Evolutionary conservation across 37 sponge, comb jelly and placozoan species (phyloP).

Genomic region (Eunapius fragilis): DNA sequence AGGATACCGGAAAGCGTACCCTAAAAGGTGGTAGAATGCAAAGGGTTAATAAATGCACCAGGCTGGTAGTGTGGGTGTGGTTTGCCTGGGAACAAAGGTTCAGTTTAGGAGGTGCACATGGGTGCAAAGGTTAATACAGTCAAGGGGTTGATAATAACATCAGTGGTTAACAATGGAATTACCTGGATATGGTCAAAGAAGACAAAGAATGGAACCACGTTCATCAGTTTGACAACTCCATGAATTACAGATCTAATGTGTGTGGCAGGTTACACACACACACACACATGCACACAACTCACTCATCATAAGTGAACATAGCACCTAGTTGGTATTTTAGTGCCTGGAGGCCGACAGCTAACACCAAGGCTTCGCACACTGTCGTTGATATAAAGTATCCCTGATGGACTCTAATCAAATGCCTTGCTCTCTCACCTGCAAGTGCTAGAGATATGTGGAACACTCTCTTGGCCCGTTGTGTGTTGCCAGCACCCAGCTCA

Average conservation of each 20-base stretch:
- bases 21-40: not conserved
- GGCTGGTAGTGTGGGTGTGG: too few species aligned
- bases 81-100: not conserved
- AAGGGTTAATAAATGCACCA: not conserved
- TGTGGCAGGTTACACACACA: not conserved
- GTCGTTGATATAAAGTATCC: not conserved
- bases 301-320: conserved; percentile 37
- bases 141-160: not conserved
- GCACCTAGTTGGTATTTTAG: not conserved
- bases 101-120: not conserved
- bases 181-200: conserved; percentile 38
- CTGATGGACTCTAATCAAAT: not conserved
- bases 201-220: not conserved
- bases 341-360: not conserved
- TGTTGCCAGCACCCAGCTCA: conserved; percentile 56
- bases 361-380: not conserved
- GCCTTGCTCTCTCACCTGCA: not conserved
- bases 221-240: not conserved
- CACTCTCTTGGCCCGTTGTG: conserved; percentile 31
- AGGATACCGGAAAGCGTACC: conserved; percentile 41
- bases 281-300: not conserved
- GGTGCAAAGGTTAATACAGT: too few species aligned
- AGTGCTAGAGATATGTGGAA: not conserved
- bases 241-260: conserved; percentile 13
- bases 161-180: not conserved